A percentile compares a stretch with the other conserved stretches of the same genome.
These are phyloP conservation scores for Lissonota sp. DNA, from an alignment of 2,888 invertebrate species.

Conservation along the genomic window DNA sequence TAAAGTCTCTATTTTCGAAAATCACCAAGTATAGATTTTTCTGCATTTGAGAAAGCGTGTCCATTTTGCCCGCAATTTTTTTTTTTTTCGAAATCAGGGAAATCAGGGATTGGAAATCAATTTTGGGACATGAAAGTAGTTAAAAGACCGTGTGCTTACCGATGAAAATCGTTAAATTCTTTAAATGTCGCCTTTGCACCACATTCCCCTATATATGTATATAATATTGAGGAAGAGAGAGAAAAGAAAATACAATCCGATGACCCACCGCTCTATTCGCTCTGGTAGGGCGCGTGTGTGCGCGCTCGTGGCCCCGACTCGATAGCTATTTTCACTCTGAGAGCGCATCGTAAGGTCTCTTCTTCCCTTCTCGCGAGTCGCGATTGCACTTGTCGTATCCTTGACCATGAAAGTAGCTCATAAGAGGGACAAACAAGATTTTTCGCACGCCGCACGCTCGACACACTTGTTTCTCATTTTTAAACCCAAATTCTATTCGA, in stretches of 20 bases:
- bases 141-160: too few species aligned
- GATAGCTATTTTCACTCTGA: slow-evolving; percentile 49
- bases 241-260: slow-evolving; percentile 8
- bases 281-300: not conserved
- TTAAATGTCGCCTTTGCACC: too few species aligned
- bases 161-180: too few species aligned
- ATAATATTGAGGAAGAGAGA: not conserved
- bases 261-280: slow-evolving; percentile 38
- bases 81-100: too few species aligned
- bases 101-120: too few species aligned
- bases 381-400: slow-evolving; percentile 24
- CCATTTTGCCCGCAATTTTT: too few species aligned
- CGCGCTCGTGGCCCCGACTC: slow-evolving; percentile 21
- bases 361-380: slow-evolving; percentile 14
- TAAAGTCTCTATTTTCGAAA: too few species aligned
- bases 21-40: too few species aligned
- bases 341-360: slow-evolving; percentile 36
- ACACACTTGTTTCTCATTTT: slow-evolving; percentile 40
- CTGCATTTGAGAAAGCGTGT: too few species aligned
- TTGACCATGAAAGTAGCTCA: slow-evolving; percentile 41
- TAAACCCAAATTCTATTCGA: not conserved
- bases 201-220: too few species aligned
- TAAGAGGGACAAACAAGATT: slow-evolving; percentile 33
- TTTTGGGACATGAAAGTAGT: too few species aligned
- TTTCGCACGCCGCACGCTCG: not conserved